Evolutionary conservation across 2,113 vertebrate genomes (phyloP), one percentile per base, ranked within the genome.

Genomic region (Chloropsis cyanopogon): DNA sequence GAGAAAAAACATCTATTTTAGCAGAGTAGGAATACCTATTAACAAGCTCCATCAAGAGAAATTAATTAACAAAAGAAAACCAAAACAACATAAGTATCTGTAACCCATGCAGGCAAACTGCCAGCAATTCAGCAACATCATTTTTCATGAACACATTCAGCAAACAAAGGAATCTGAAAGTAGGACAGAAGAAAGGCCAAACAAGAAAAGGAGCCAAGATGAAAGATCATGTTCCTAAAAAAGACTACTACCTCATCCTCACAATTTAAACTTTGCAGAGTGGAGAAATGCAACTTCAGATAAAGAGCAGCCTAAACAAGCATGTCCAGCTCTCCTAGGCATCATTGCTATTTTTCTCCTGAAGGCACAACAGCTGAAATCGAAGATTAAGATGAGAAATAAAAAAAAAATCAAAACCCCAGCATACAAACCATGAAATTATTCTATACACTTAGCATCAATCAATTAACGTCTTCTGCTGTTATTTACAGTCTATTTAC

Each of bases 171-270:
- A 88, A 93, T 93, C 83, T 18, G 15, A 50, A 90, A 93, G 80
- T 14, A 93, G 69, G 56, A 77, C 75, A 82, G 68, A 59, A 90
- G 57, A 88, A 86, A 79, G 52, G 47, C 44, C 79, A 83, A 77
- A 82, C 39, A 83, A 59, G 66, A 83, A 77, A 80, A 80, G 50
- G 41, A 88, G 90, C 64, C 79, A 85, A 94, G 79, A 47, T 44
- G 73, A 88, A 95, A 93, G 76, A 90, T 88, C 90, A 86, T 4
- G 35, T 82, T 94, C 85, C 88, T 88, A 88, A 94, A 96, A 93
- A 71, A 94, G 68, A 70, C 60, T 60, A 68, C 93, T 94, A 92
- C 68, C 52, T 96, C 93, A 95, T 91, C 60, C 69, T 73, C 79
- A 85, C 54, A 90, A 82, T 78, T 80, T 82, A 90, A 73, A 66